Evolutionary conservation across 2,113 vertebrate species (phyloP), one percentile per base, ranked within the genome.

Genomic region (human): DNA sequence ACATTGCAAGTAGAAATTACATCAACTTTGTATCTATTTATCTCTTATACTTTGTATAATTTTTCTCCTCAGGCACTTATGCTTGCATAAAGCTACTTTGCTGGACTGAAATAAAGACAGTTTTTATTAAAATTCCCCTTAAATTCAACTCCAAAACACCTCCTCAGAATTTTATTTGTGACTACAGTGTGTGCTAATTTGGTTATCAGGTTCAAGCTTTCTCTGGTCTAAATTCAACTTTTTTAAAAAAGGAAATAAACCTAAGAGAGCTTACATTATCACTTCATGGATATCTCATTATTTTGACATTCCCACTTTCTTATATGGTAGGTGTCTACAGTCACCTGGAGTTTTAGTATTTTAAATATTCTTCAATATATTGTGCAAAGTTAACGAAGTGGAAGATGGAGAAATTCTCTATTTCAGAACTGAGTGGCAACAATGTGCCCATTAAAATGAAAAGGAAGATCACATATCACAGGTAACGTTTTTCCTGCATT

Each of bases 201-300:
- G n/a, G 92, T 76, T n/a, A 66, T 90, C 66, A 96, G 97, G 25
- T 93, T 94, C 72, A 94, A 94, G 79, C 43, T 84, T 97, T 66
- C 32, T 75, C 70, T 96, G 79, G 93, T 95, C 72, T 70, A n/a
- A 73, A 75, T 92, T 90, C 96, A 97, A 66, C 83, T 94, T 91
- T 85, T 27, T 27, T 27, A 4, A 17, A 48, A 76, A 89, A 45
- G 12, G 12, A 68, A 97, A 43, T 50, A 64, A 96, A 83, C n/a
- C 72, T 85, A 55, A 50, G 92, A 81, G 94, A 86, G 35, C 22
- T 59, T 10, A 66, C n/a, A 73, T n/a, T 35, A 9, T 16, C 73
- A 66, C 38, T 81, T 73, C 85, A 70, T 45, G n/a, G 12, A 70
- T 55, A 23, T 80, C 27, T 94, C 48, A 88, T 43, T 86, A 87